phyloP scores from a whole-genome alignment of 2,797 vertebrate species.

The Trachurus trachurus region DNA sequence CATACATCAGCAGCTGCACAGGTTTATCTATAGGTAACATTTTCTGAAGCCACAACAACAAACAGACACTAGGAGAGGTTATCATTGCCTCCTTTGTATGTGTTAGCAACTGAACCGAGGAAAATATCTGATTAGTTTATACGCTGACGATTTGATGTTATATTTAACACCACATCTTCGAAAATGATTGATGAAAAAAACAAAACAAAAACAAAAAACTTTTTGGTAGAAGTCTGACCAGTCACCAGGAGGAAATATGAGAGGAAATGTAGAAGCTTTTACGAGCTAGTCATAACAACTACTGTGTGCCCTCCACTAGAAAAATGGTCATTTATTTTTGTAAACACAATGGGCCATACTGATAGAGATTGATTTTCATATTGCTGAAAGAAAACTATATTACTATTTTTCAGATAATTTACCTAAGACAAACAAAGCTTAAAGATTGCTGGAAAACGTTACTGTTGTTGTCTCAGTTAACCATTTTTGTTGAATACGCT shows the following conservation, averaged over 20 bases:
- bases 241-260: not conserved
- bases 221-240: not conserved
- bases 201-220: no score
- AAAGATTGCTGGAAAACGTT: not conserved
- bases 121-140: not conserved
- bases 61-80: not conserved
- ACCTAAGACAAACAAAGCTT: not conserved
- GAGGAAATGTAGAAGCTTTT: not conserved
- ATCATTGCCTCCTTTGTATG: not conserved
- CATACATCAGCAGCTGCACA: not conserved
- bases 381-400: not conserved
- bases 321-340: not conserved
- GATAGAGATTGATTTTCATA: not conserved
- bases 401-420: not conserved
- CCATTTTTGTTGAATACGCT: not conserved
- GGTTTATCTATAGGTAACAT: not conserved
- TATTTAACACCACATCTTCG: not conserved
- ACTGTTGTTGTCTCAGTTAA: not conserved
- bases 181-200: not conserved
- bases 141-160: conserved; percentile 15
- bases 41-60: not conserved
- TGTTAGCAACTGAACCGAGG: not conserved
- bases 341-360: not conserved
- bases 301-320: not conserved
- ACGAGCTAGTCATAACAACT: not conserved